Evolutionary conservation across 2,888 invertebrate species (phyloP), one percentile per base, ranked within the genome.

Genomic region (Cordylochernes scorpioides): DNA sequence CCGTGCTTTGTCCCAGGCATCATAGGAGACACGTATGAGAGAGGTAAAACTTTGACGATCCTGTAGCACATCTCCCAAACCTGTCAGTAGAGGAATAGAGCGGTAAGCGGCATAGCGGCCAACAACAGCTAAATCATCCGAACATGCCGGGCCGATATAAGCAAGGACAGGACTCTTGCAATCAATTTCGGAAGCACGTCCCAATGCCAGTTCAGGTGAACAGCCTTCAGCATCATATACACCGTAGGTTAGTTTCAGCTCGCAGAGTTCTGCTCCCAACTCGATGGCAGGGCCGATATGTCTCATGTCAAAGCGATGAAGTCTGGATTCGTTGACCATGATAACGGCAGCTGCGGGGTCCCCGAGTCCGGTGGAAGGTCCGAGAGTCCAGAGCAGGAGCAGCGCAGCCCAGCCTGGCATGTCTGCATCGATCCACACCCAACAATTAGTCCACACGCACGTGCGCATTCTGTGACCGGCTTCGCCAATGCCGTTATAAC

Each of bases 131-230:
- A 42, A 29, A 33, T 42, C 42, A 17, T 41, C 40, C 25, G 41
- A 41, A 17, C 42, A 42, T n/a, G 42, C 41, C 8, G 42, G 42
- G 15, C 42, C 42, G 7, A 42, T 27, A 19, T 38, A 38, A 7
- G 39, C 41, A 4, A 35, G 27, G 1, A 42, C 30, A n/a, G n/a
- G n/a, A n/a, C n/a, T n/a, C n/a, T n/a, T n/a, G 12, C 25, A 27
- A 6, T 32, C 31, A 18, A 42, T 6, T 18, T 40, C 37, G 3
- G 35, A 32, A 2, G 39, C 40, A 24, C 25, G 32, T 4, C 41
- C 41, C 4, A 42, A 27, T 6, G 41, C 31, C 21, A 34, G 29
- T 6, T 32, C 36, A 17, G 39, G 36, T 7, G 40, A 40, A 17
- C 41, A 42, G 13, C 31, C 24, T 10, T 30, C 22, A 1, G 29